Base-by-base conservation (phyloP, 2,888 invertebrate species). In the Chirona hameri region DNA sequence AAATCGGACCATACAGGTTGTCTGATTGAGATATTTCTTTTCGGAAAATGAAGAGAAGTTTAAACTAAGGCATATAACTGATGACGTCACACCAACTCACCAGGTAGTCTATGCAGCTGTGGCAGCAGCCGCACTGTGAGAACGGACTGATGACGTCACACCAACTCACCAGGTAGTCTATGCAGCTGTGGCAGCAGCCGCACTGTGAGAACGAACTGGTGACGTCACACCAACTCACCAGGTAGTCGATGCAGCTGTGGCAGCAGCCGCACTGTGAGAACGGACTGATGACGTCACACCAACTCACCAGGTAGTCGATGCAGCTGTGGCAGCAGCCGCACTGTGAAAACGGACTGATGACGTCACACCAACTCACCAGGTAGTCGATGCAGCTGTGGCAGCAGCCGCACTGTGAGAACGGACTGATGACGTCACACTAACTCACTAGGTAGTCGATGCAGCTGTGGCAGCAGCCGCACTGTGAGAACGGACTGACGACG, bases 321-420 rank as follows among this genome's bases (percentile, higher is more conserved):
- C 69, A 69, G 69, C 69, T 24, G 14, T 29, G 21, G 76, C 76
- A 76, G 76, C 76, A 76, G 76, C 24, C 76, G 46, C 76, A 76
- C 24, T 39, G 76, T 24, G 39, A 18, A 39, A 24, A 39, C 1
- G 76, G 76, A 18, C 46, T 46, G 46, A 10, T 9, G 39, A 76
- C 76, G 39, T 39, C 39, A 39, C 39, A 39, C 39, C 39, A 12
- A n/a, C 65, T 65, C 24, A 65, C 65, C 65, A n/a, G 65, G 7
- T n/a, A n/a, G 65, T n/a, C 65, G n/a, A 65, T 65, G n/a, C 65
- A 65, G 65, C 65, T 21, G 10, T n/a, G 14, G 31, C 72, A 72
- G 72, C 72, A 72, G 72, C 9, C 31, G 18, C 72, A 72, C 18
- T 31, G 72, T 21, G 31, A 15, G 72, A 31, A 31, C 2, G 72